Base-by-base conservation (phyloP, 1,140 invertebrate genomes). In the Solenopsis fugax region DNA sequence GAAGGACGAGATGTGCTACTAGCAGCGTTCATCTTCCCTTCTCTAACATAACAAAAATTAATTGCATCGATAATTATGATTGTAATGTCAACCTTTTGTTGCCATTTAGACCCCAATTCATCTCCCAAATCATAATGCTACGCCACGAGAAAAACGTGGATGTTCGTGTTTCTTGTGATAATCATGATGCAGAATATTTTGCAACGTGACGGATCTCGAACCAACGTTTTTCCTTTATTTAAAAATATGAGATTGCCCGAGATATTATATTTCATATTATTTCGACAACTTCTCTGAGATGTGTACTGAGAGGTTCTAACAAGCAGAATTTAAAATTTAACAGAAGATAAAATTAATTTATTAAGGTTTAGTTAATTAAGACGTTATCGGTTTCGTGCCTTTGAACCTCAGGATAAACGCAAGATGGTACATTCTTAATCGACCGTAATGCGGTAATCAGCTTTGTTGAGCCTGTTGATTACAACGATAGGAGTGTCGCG, bases 11-110 rank as follows among this genome's bases (percentile, higher is more conserved):
- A 73, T 58, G 13, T 0, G 13, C 1, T 45, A 34, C 34, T 41
- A n/a, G 21, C 37, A 60, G 37, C 13, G 56, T 58, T 7, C 24
- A n/a, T 48, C 41, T 48, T 72, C 12, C 24, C 10, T 12, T 58
- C 24, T 60, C 1, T 18, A 16, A 12, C 12, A 16, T 3, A 10
- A 7, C 37, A 9, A 9, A 78, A n/a, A 54, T 65, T n/a, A 37
- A 29, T 64, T 78, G 41, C 58, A 34, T 45, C n/a, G n/a, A 52
- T 1, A 81, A 81, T 71, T 71, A 4, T 21, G 50, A 50, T 45
- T 24, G 24, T 65, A 75, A 24, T 41, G 37, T 48, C 13, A 29
- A 16, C 16, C 16, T 21, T 69, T 54, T 6, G 9, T 54, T 16
- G 9, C 34, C 45, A 13, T 24, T 58, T 58, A 3, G 2, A 9